Percentiles rank a stretch among this genome's conserved stretches.
phyloP scores from a whole-genome alignment of 2,888 invertebrate species.

The Scelioninae gen. 1 region DNA sequence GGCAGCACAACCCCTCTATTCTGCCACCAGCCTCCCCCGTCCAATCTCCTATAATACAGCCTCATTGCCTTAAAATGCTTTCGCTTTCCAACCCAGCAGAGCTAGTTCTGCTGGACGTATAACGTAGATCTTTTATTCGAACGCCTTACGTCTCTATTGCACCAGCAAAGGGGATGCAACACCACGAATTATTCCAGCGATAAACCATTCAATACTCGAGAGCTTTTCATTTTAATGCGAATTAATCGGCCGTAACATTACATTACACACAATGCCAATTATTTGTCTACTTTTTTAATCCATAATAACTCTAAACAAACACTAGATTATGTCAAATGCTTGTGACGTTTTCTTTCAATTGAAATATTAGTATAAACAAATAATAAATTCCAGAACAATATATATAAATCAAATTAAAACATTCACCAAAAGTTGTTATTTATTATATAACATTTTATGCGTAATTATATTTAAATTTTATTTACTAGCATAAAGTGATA shows the following conservation, averaged over 20 bases:
- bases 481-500: no score
- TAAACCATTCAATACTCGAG: conserved; percentile 60
- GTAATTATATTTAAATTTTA: no score
- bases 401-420: no score
- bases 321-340: conserved; percentile 15
- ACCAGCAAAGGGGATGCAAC: conserved; percentile 61
- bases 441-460: no score
- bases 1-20: conserved; percentile 77
- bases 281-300: conserved; percentile 55
- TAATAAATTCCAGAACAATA: no score
- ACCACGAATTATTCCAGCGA: conserved; percentile 61
- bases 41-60: conserved; percentile 66
- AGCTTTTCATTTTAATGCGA: conserved; percentile 59
- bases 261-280: conserved; percentile 44
- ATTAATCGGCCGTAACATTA: conserved; percentile 61
- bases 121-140: conserved; percentile 67
- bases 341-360: background rate
- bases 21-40: conserved; percentile 72
- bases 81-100: conserved; percentile 78
- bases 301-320: conserved; percentile 49
- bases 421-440: no score
- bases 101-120: conserved; percentile 75
- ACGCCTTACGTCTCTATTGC: conserved; percentile 65
- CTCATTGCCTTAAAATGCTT: conserved; percentile 78
- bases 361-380: no score